These are phyloP conservation scores for Ctenodactylus gundi DNA, from an alignment of 2,113 vertebrate species.

Conservation along the genomic window DNA sequence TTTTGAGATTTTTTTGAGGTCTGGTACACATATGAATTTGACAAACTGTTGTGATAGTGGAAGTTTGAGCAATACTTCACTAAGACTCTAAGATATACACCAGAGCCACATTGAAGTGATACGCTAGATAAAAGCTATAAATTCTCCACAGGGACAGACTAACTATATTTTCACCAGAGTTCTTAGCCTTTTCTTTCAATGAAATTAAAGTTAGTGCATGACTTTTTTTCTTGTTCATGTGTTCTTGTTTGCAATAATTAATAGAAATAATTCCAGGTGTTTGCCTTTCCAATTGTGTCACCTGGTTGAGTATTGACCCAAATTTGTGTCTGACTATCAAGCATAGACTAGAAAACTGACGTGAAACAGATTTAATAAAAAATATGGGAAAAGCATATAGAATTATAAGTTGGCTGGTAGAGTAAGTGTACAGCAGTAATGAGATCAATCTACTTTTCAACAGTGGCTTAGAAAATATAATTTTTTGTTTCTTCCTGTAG, in stretches of 20 bases:
- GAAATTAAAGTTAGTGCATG: background rate
- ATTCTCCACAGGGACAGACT: background rate
- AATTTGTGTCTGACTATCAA: conserved; percentile 45
- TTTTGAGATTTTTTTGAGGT: background rate
- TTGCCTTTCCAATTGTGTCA: conserved; percentile 42
- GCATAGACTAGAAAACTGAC: conserved; percentile 43
- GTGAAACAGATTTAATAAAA: conserved; percentile 48
- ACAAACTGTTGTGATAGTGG: background rate
- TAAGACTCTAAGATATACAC: background rate
- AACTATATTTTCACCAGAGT: background rate
- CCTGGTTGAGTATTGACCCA: conserved; percentile 41
- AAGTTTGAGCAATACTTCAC: background rate
- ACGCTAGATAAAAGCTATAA: background rate
- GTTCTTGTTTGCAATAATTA: conserved; percentile 28
- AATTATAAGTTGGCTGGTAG: conserved; percentile 21
- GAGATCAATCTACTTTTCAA: background rate
- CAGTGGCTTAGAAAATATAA: background rate
- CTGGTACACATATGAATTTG: background rate
- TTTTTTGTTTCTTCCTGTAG: background rate
- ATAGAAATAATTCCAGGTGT: conserved; percentile 44
- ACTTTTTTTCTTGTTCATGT: background rate
- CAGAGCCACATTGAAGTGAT: background rate
- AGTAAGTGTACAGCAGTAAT: background rate
- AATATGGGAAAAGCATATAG: background rate
- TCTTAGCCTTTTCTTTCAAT: background rate